These are phyloP conservation scores for Phocoena phocoena DNA, from an alignment of 2,113 vertebrate species.

Conservation along the genomic window DNA sequence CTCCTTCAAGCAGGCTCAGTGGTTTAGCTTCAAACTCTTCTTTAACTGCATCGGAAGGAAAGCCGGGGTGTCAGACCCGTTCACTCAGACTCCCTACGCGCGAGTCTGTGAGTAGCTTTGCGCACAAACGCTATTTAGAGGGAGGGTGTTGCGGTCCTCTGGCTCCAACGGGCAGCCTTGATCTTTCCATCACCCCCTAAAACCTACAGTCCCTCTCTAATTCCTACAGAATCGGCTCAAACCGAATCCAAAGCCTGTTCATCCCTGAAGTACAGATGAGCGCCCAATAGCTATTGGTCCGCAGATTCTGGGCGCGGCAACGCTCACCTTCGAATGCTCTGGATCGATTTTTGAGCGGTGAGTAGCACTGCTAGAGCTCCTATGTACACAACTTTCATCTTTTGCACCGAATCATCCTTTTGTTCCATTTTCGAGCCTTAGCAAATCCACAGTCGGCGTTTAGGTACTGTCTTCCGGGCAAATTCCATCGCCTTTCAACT, in stretches of 20 bases:
- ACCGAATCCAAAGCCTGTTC: neutral
- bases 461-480: neutral
- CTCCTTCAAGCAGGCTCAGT: neutral
- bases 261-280: neutral
- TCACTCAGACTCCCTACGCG: fast-evolving
- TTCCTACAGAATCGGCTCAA: neutral
- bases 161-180: neutral
- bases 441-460: neutral
- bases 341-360: neutral
- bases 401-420: neutral
- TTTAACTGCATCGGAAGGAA: neutral
- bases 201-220: neutral
- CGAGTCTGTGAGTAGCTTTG: neutral
- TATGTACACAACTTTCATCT: neutral
- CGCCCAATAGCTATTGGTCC: neutral
- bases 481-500: neutral
- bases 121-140: neutral
- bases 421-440: neutral
- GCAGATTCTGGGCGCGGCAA: neutral
- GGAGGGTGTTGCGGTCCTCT: neutral
- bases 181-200: neutral
- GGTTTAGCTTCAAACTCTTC: neutral
- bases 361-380: neutral
- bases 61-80: fast-evolving
- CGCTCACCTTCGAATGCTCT: neutral